Percentiles rank a stretch among this genome's conserved stretches.
Evolutionary conservation across 2,888 invertebrate genomes (phyloP).

Genomic region (Eristalis intricaria): DNA sequence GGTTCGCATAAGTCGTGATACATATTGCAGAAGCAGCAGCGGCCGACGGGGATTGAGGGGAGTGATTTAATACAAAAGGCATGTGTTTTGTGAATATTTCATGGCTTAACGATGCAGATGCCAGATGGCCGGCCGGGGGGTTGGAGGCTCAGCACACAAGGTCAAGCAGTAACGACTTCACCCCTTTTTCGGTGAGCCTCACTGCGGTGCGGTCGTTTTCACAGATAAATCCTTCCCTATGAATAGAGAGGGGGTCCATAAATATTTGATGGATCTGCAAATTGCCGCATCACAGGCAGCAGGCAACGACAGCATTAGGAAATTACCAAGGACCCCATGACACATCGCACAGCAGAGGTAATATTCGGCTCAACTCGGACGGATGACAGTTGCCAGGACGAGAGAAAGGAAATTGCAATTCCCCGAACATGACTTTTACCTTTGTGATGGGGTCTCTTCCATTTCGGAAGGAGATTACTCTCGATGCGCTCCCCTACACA

Average conservation of each 20-base stretch:
- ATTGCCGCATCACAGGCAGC: conserved; percentile 8
- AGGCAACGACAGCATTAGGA: conserved; percentile 7
- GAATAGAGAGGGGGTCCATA: neutral
- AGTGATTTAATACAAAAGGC: neutral
- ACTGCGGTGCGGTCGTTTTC: neutral
- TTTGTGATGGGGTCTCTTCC: neutral
- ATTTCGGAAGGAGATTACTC: neutral
- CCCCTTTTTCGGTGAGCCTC: conserved; percentile 20
- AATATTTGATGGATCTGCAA: conserved; percentile 35
- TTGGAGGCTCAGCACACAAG: neutral
- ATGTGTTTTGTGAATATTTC: conserved; percentile 36
- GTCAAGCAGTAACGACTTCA: conserved; percentile 29
- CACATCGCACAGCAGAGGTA: neutral
- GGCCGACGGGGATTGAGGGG: neutral
- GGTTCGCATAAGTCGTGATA: neutral
- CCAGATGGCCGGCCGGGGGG: neutral
- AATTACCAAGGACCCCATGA: conserved; percentile 9
- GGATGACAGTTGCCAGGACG: neutral
- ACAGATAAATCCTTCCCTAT: neutral
- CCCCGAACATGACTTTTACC: conserved; percentile 30
- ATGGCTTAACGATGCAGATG: conserved; percentile 27
- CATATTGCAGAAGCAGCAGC: neutral
- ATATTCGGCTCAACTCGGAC: neutral
- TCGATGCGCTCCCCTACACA: too few species aligned
- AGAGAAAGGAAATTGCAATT: conserved; percentile 39